phyloP scores from a whole-genome alignment of 2,797 vertebrate genomes.

The Lepus oiostolus region DNA sequence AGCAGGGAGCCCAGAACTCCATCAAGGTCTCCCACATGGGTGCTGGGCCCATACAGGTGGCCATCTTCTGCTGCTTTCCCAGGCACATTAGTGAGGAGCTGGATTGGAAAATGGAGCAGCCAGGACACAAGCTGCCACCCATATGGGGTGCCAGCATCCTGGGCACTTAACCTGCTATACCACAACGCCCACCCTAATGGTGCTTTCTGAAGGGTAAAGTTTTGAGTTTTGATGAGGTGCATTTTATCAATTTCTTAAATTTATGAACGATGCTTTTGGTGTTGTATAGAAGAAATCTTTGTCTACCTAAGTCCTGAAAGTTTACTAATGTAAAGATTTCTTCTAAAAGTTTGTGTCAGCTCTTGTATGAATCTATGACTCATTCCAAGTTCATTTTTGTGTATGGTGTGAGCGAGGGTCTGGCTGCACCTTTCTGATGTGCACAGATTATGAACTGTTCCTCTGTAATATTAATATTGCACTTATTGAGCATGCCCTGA shows the following conservation, averaged over 20 bases:
- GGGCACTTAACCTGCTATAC: no score
- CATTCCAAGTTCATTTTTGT: not conserved
- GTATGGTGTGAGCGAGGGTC: no score
- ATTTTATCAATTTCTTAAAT: not conserved
- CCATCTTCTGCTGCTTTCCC: no score
- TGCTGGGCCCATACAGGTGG: no score
- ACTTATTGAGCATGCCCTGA: not conserved
- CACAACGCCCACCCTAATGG: not conserved
- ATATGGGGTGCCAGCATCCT: no score
- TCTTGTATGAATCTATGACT: not conserved
- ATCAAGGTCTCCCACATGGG: no score
- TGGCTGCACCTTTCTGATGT: no score
- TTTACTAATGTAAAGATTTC: not conserved
- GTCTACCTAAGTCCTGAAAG: not conserved
- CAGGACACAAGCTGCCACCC: no score
- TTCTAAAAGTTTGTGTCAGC: slow-evolving; percentile 30
- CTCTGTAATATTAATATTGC: not conserved
- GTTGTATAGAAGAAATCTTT: not conserved
- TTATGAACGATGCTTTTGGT: not conserved
- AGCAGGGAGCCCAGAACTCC: no score
- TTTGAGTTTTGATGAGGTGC: slow-evolving; percentile 30
- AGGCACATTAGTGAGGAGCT: no score
- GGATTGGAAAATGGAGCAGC: no score
- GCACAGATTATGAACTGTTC: not conserved
- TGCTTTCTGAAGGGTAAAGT: not conserved